Conservation (phyloP, 2,888 invertebrate species). For the Brachyptera putata region DNA sequence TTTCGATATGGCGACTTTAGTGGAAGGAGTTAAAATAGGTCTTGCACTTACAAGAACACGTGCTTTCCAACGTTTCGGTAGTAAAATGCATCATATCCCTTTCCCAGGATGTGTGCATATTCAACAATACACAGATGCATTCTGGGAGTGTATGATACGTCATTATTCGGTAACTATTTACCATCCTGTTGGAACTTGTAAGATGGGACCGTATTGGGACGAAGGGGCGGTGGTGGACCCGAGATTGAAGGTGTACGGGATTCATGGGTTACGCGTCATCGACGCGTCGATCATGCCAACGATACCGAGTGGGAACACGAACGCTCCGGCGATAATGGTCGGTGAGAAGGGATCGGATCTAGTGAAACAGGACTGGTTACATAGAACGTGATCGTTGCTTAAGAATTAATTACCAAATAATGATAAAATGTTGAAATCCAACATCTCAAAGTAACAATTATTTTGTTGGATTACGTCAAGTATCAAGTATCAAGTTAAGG, state of each 20-base stretch:
- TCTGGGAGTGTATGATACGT: slow-evolving; percentile 84
- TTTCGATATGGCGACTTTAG: slow-evolving; percentile 70
- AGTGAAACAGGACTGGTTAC: slow-evolving; percentile 74
- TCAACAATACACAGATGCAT: slow-evolving; percentile 65
- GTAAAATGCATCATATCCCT: slow-evolving; percentile 61
- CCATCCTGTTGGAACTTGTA: slow-evolving; percentile 81
- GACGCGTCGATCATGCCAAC: slow-evolving; percentile 86
- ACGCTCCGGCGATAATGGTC: slow-evolving; percentile 84
- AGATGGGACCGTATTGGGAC: slow-evolving; percentile 88
- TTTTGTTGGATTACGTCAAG: no score
- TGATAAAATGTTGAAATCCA: no score
- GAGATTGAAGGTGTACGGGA: slow-evolving; percentile 61
- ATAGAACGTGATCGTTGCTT: background rate
- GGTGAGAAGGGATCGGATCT: slow-evolving; percentile 85
- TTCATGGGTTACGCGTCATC: slow-evolving; percentile 72
- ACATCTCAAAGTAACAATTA: no score
- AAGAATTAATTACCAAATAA: no score
- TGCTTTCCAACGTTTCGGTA: slow-evolving; percentile 58
- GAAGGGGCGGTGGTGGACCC: slow-evolving; percentile 78
- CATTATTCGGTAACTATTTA: slow-evolving; percentile 80
- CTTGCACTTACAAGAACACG: slow-evolving; percentile 74
- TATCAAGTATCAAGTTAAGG: no score
- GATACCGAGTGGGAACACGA: slow-evolving; percentile 80
- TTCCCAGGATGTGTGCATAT: slow-evolving; percentile 75
- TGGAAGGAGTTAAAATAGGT: slow-evolving; percentile 83